phyloP scores from a whole-genome alignment of 2,113 vertebrate genomes.

The Varanus komodoensis region DNA sequence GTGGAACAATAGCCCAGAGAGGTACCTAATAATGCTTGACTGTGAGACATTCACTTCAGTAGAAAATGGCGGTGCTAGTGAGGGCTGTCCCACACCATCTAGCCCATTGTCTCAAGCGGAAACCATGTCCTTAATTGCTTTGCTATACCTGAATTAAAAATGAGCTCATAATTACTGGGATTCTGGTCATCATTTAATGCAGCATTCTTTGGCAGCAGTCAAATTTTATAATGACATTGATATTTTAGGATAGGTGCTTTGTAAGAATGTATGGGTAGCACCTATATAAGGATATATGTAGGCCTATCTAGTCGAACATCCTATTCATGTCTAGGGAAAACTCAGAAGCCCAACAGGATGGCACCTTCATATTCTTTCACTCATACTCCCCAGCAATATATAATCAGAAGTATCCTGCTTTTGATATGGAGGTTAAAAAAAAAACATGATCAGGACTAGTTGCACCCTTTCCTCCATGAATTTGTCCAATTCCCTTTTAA shows the following conservation, averaged over 20 bases:
- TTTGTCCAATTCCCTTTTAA: no score
- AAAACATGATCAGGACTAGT: no score
- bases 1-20: conserved; percentile 22
- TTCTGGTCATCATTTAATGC: background rate
- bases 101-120: background rate
- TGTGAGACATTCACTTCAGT: background rate
- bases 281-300: background rate
- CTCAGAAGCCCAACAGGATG: no score
- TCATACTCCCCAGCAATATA: no score
- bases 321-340: background rate
- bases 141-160: background rate
- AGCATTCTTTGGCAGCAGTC: background rate
- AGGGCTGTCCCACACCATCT: background rate
- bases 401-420: no score
- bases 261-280: no score
- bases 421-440: no score
- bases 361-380: no score
- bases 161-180: background rate
- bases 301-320: background rate
- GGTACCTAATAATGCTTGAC: background rate
- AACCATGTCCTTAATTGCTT: background rate
- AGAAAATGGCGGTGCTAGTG: background rate
- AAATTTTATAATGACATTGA: background rate
- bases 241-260: background rate
- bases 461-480: no score